Evolutionary conservation across 2,888 invertebrate species (phyloP), one percentile per base, ranked within the genome.

Genomic region (Metellina segmentata): DNA sequence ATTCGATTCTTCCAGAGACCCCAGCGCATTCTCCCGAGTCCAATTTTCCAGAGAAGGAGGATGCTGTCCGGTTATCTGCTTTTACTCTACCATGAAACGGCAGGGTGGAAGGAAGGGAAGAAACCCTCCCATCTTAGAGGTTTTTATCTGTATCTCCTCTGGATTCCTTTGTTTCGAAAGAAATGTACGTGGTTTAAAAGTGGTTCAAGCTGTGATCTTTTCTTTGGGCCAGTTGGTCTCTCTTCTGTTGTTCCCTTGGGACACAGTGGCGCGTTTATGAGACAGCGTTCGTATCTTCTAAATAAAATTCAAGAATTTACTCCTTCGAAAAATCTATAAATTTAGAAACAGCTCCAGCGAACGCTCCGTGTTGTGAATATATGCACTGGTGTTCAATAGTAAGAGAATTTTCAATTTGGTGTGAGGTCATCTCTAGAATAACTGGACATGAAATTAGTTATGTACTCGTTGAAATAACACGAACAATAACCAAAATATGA

Each of bases 21-120:
- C 72, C 87, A 52, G 9, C 19, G 6, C 71, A 20, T 8, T 51
- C 88, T 49, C 81, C 51, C 34, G 81, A 61, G 88, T 34, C 81
- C 81, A 88, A 81, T 88, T 88, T 88, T 75, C 72, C 49, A 74
- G 61, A 34, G 75, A 72, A 61, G 34, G 74, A 53, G 48, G 52
- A 13, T 49, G 49, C 79, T 52, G 81, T 88, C 51, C 81, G 61
- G 88, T 75, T 88, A 88, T 88, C 88, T 81, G 81, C 74, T 72
- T 74, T 78, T 86, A 78, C 49, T 34, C 85, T 77, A 34, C 74
- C 85, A 53, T 71, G 81, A 87, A 81, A 81, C 34, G 34, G 34
- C 34, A 34, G 69, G 48, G 75, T 51, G 70, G 49, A 81, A 48
- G 20, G n/a, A 52, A 11, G 48, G 34, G 69, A 81, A 61, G 7